Base-by-base conservation (phyloP, 1,140 invertebrate genomes). In the Steinernema khuongi region DNA sequence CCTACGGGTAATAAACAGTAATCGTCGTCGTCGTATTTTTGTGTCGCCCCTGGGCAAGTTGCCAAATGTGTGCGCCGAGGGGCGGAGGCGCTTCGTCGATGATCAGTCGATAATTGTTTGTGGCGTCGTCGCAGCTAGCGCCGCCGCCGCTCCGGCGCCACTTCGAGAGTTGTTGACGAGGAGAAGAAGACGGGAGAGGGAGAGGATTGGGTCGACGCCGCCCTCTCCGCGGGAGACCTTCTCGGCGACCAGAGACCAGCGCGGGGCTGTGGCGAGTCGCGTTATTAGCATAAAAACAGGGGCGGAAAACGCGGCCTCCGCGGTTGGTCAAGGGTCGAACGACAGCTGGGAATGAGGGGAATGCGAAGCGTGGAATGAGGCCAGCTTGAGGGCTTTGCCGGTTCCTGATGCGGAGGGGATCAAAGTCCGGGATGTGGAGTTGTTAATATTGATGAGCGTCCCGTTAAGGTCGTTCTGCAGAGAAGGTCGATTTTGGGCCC, bases 41-140 rank as follows among this genome's bases (percentile, higher is more conserved):
- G n/a, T 41, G 7, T 41, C 7, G 36, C 50, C 50, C 22, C 22
- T 60, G 22, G 50, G 50, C 50, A 60, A 60, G 50, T 60, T 60
- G 50, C 50, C 50, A 60, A 60, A 60, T 60, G 50, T 60, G 50
- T 60, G 7, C 19, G 50, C 50, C 2, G 50, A 14, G 36, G n/a
- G 7, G n/a, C 14, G 14, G 50, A 17, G 7, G 50, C 4, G 50
- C 4, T 7, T 11, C 14, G 50, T 60, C 7, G 14, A n/a, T 22
- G 50, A 60, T 60, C 50, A 60, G 50, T 60, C 50, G 50, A 60
- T 60, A 60, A 60, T 60, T 60, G 50, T 60, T 60, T 60, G n/a
- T n/a, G 50, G 50, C 22, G 50, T 14, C 11, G 26, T n/a, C 50
- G 50, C 50, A 60, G 11, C 50, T 26, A 60, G 50, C 50, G 50